phyloP scores from a whole-genome alignment of 1,140 invertebrate species.

The Drusus annulatus region DNA sequence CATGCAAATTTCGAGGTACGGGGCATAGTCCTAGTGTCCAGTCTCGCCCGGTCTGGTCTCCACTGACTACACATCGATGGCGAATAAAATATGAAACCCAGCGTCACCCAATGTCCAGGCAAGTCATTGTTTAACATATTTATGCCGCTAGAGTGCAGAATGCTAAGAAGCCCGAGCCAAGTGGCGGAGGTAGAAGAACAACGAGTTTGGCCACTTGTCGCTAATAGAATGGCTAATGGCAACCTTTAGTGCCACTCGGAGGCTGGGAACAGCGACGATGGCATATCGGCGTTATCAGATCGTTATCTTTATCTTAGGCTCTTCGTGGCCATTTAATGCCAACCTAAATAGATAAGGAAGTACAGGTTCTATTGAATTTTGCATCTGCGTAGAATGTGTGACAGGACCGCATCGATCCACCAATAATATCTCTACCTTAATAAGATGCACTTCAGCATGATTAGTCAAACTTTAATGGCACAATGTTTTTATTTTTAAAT shows the following conservation, averaged over 20 bases:
- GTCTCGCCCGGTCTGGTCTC: no score
- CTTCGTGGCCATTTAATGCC: neutral
- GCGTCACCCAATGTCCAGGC: neutral
- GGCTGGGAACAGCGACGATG: conserved; percentile 1
- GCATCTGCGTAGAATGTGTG: neutral
- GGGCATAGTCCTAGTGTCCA: no score
- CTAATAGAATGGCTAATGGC: conserved; percentile 14
- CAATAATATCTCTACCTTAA: no score
- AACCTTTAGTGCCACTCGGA: neutral
- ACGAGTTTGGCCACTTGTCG: conserved; percentile 6
- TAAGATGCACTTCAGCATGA: no score
- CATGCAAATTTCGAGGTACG: no score
- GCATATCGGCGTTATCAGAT: conserved; percentile 15
- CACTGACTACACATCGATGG: no score
- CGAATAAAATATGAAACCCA: no score
- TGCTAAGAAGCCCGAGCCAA: neutral
- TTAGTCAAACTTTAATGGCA: no score
- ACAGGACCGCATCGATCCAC: no score
- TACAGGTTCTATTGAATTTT: conserved; percentile 14
- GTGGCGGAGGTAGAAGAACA: neutral
- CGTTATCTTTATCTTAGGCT: neutral
- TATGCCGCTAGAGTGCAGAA: neutral
- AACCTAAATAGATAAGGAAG: conserved; percentile 13
- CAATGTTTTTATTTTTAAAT: no score
- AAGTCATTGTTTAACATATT: neutral